These are phyloP conservation scores for Bursaphelenchus okinawaensis DNA, from an alignment of 2,888 invertebrate genomes.

Conservation along the genomic window DNA sequence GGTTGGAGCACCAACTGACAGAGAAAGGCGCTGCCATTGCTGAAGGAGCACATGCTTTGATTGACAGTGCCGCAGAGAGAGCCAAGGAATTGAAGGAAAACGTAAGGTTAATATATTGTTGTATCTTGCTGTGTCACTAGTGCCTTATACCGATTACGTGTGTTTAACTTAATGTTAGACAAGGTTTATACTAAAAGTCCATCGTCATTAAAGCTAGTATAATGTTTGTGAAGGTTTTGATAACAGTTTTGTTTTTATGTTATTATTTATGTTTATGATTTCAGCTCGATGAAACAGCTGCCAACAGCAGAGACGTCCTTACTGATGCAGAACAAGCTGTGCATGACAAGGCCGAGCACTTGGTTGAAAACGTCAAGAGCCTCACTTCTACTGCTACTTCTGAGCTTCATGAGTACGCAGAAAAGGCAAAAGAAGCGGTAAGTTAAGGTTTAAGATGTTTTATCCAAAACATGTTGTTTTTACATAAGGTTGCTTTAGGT, in stretches of 20 bases:
- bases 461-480: no score
- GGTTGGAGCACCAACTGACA: background rate
- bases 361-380: background rate
- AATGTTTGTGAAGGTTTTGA: no score
- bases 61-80: background rate
- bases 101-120: background rate
- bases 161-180: no score
- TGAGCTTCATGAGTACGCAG: background rate
- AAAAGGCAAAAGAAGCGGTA: background rate
- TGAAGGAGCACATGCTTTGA: background rate
- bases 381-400: background rate
- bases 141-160: no score
- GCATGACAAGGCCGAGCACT: background rate
- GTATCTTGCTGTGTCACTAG: no score
- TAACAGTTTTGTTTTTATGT: no score
- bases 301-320: background rate
- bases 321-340: background rate
- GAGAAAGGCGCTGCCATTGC: background rate
- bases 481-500: no score
- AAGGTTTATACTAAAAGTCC: no score
- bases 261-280: no score
- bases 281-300: background rate
- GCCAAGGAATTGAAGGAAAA: background rate
- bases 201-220: no score
- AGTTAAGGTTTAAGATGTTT: no score